Percentiles rank a stretch among this genome's conserved stretches.
phyloP scores from a whole-genome alignment of 1,140 invertebrate genomes.

The Cyclina sinensis region DNA sequence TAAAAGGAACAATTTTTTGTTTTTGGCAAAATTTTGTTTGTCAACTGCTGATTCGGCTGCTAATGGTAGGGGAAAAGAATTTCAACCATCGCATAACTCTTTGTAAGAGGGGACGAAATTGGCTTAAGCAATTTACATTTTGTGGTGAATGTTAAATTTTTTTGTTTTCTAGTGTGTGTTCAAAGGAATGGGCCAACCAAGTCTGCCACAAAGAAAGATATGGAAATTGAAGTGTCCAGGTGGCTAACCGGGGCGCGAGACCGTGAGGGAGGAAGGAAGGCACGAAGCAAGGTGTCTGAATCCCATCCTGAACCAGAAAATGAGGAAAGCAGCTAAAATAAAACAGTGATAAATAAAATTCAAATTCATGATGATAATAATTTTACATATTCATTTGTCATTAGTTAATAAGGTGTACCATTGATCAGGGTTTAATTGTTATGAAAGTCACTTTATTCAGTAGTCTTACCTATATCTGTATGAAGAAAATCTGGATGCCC shows the following conservation, averaged over 20 bases:
- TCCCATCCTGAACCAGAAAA: conserved; percentile 36
- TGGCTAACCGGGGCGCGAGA: conserved; percentile 20
- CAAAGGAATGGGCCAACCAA: conserved; percentile 45
- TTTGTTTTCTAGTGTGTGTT: conserved; percentile 47
- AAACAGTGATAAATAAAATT: conserved; percentile 6
- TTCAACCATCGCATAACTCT: no score
- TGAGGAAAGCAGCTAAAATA: conserved; percentile 31
- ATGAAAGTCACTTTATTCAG: not conserved
- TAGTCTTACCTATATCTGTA: no score
- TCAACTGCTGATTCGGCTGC: no score
- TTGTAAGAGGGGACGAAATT: no score
- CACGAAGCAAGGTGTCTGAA: conserved; percentile 21
- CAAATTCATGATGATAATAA: conserved; percentile 14
- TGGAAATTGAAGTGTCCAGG: conserved; percentile 43
- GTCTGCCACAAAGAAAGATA: conserved; percentile 38
- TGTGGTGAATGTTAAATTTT: conserved; percentile 24
- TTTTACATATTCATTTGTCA: no score
- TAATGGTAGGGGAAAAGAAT: no score
- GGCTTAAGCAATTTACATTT: no score
- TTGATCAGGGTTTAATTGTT: conserved; percentile 7
- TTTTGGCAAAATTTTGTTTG: no score
- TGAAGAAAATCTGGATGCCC: no score
- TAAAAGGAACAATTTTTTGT: no score
- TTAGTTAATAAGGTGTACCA: conserved; percentile 2
- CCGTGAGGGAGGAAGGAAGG: conserved; percentile 7